Conservation (phyloP, 2,888 invertebrate species). For the Drosophila atroscutellata region DNA sequence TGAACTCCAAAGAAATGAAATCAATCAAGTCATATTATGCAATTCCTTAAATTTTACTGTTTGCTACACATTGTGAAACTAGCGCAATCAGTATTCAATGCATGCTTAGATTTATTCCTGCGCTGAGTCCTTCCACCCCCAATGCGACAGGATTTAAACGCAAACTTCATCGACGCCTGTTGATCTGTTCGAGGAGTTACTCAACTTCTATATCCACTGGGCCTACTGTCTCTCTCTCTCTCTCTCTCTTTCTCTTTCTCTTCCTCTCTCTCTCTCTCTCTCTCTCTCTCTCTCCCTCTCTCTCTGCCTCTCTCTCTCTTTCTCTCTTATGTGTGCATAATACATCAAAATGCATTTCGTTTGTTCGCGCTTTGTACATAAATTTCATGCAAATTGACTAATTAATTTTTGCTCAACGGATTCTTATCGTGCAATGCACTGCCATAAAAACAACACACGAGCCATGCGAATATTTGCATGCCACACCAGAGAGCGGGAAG, state of each 20-base stretch:
- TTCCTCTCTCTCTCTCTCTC: neutral
- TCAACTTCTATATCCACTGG: conserved; percentile 24
- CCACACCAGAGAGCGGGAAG: conserved; percentile 9
- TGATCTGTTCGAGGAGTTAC: neutral
- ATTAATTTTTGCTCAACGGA: conserved; percentile 81
- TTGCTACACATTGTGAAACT: neutral
- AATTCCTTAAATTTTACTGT: neutral
- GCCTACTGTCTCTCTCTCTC: neutral
- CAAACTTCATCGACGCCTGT: neutral
- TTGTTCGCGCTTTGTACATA: conserved; percentile 78
- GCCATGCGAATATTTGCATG: conserved; percentile 46
- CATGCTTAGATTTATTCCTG: neutral
- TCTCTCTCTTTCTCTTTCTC: neutral
- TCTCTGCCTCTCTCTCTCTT: neutral
- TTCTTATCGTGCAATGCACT: conserved; percentile 77
- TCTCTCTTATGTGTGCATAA: conserved; percentile 35
- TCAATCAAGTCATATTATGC: neutral
- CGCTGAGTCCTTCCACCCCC: neutral
- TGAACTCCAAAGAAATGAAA: neutral
- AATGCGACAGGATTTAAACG: neutral
- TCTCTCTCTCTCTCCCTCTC: neutral
- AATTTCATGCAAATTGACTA: conserved; percentile 83
- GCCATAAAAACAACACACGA: conserved; percentile 50
- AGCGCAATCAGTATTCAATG: neutral
- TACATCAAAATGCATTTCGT: conserved; percentile 67